Base-by-base conservation (phyloP, 2,797 vertebrate species). In the Potorous gilbertii region DNA sequence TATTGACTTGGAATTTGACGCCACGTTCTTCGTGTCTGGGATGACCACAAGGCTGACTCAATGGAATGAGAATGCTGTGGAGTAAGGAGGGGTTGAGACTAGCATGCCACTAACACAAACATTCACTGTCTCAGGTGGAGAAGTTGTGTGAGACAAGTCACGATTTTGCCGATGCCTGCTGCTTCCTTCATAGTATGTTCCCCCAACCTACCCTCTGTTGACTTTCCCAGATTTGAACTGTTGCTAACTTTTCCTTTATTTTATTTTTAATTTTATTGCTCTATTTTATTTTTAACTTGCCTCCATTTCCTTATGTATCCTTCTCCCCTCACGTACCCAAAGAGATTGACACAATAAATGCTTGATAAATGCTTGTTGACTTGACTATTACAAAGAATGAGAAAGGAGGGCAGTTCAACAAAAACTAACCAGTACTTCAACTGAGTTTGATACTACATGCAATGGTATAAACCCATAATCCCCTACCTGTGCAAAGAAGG, bases 1-100 rank as follows among this genome's bases (percentile, higher is more conserved):
- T 54, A 11, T 6, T 93, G 94, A 90, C 24, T 93, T 91, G 10
- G 52, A 93, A 50, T n/a, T 16, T 0, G 9, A 57, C 4, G 13
- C 96, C 92, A 91, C 8, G 13, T 96, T 94, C 91, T 52, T 66
- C 50, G 40, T 90, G 66, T 81, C 66, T 81, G n/a, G 66, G 66
- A 81, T 81, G n/a, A 81, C 66, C 66, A 81, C 66, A 81, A 81
- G n/a, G n/a, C 66, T 81, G 66, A 81, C 66, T 81, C 66, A 81
- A 40, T 81, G 66, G 8, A 81, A 81, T 46, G 18, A 81, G 66
- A 81, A 81, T 81, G 62, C 62, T n/a, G 34, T 21, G 34, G 34
- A 74, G 16, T 74, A n/a, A 81, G n/a, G 66, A 81, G n/a, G 40
- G 66, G 18, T 24, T 81, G 66, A 16, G 66, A 46, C 6, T 40